These are phyloP conservation scores for Grus americana DNA, from an alignment of 2,113 vertebrate species.

Conservation along the genomic window DNA sequence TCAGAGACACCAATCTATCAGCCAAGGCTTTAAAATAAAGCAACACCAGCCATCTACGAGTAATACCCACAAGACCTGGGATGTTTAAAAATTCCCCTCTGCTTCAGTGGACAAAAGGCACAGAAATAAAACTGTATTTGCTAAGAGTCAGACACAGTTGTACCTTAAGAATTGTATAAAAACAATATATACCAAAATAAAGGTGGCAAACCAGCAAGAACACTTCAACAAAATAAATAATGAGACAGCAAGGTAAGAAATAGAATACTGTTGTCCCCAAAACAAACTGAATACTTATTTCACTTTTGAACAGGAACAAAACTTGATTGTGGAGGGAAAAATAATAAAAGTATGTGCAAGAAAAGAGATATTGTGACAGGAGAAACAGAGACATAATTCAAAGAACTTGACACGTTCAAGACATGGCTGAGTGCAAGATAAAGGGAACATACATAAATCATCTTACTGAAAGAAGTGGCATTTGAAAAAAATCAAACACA, in stretches of 20 bases:
- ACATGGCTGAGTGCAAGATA: neutral
- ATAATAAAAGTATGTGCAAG: neutral
- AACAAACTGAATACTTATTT: neutral
- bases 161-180: neutral
- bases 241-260: neutral
- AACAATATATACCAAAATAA: neutral
- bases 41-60: neutral
- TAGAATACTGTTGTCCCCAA: neutral
- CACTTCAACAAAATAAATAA: neutral
- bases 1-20: neutral
- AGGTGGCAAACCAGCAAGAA: neutral
- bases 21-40: neutral
- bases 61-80: neutral
- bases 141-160: neutral
- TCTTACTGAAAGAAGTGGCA: neutral
- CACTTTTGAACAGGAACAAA: neutral
- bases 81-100: neutral
- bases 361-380: neutral
- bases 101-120: neutral
- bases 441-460: neutral
- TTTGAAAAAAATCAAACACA: neutral
- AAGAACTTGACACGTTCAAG: neutral
- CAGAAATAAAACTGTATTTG: neutral
- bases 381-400: neutral
- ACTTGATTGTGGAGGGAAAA: neutral